These are phyloP conservation scores for Grantiella picta DNA, from an alignment of 2,113 vertebrate genomes.

Conservation along the genomic window DNA sequence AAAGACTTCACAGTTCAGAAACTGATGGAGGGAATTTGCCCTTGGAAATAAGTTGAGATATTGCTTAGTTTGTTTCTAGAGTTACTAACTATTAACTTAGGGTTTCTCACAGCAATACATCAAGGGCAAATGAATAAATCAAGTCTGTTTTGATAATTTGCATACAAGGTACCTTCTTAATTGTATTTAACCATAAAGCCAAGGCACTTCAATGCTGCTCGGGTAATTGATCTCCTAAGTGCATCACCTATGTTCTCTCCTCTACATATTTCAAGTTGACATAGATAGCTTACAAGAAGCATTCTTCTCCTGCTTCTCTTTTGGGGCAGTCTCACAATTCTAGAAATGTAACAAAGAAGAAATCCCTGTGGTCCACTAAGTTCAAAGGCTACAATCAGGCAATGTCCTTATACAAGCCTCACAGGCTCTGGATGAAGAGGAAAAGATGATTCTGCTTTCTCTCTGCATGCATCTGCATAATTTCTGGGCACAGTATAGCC, in stretches of 20 bases:
- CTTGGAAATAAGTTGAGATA: background rate
- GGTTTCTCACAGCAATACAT: background rate
- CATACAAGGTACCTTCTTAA: conserved; percentile 39
- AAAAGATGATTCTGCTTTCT: background rate
- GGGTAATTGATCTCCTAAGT: conserved; percentile 12
- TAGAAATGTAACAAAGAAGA: background rate
- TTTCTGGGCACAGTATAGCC: background rate
- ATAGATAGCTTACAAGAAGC: background rate
- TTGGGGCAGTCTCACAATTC: background rate
- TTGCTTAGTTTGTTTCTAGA: conserved; percentile 2
- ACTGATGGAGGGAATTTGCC: background rate
- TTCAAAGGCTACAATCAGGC: background rate
- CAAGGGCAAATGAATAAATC: conserved; percentile 44
- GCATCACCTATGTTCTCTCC: background rate
- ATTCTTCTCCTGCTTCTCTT: background rate
- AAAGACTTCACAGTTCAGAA: background rate
- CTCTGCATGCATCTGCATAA: conserved; percentile 1
- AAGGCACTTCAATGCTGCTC: background rate
- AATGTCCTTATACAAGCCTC: background rate
- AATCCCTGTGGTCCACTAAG: background rate
- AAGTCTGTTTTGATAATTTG: conserved; percentile 48
- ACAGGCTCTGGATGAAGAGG: background rate
- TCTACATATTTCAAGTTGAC: background rate
- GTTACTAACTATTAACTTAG: conserved; percentile 11
- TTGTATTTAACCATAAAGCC: conserved; percentile 24